phyloP scores from a whole-genome alignment of 1,140 invertebrate species.

The Metopolophium dirhodum region DNA sequence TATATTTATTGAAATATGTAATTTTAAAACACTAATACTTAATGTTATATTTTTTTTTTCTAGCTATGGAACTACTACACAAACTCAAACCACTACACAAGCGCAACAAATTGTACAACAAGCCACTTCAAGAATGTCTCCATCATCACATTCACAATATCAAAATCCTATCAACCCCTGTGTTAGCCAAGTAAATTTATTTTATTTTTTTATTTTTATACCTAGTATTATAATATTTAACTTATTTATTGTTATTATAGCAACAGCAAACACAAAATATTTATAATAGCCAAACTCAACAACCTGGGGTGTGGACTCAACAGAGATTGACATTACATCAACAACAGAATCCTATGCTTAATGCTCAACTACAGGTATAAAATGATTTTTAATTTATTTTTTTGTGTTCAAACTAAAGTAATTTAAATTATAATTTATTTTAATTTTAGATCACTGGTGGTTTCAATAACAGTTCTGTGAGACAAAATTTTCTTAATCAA shows the following conservation, averaged over 20 bases:
- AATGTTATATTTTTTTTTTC: neutral
- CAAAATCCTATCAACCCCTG: conserved; percentile 40
- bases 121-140: neutral
- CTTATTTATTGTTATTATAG: neutral
- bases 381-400: conserved; percentile 9
- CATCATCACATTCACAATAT: conserved; percentile 21
- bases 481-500: conserved; percentile 72
- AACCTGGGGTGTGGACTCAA: conserved; percentile 57
- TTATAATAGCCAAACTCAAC: conserved; percentile 16
- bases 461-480: conserved; percentile 69
- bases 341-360: conserved; percentile 81
- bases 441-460: conserved; percentile 65
- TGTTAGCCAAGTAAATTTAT: conserved; percentile 44
- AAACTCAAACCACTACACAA: conserved; percentile 37
- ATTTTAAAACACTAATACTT: neutral
- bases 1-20: no score
- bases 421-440: conserved; percentile 62
- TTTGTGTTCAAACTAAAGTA: neutral
- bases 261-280: conserved; percentile 59
- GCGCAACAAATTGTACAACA: conserved; percentile 36
- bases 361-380: conserved; percentile 74
- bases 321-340: conserved; percentile 66
- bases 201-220: neutral
- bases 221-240: neutral
- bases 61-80: conserved; percentile 42